Conservation (phyloP, 1,140 invertebrate genomes). For the Eubasilissa regina region DNA sequence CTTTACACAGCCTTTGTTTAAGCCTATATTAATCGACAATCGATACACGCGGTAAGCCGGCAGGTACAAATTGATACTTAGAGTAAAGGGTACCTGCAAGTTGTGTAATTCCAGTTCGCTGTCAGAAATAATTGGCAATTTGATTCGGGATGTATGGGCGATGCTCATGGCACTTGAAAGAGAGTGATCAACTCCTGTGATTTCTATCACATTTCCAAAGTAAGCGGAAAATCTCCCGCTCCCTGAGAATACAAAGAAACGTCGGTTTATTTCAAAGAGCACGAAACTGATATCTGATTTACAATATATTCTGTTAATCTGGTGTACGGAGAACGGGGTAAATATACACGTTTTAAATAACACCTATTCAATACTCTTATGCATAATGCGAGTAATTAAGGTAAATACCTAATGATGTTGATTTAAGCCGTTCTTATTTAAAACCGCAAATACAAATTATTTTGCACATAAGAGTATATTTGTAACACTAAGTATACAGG, state of each 20-base stretch:
- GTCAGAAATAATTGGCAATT: conserved; percentile 29
- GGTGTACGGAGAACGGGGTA: no score
- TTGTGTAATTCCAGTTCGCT: background rate
- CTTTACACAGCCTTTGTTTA: no score
- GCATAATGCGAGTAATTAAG: no score
- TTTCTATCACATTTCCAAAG: background rate
- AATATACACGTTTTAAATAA: no score
- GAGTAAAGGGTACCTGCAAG: conserved; percentile 2
- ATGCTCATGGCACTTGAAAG: background rate
- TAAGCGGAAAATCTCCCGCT: background rate
- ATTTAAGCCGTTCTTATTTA: no score
- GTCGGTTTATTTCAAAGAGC: background rate
- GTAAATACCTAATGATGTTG: no score
- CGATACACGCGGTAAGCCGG: background rate
- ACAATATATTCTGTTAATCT: no score
- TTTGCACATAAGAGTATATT: background rate
- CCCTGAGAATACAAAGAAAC: background rate
- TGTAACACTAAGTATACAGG: no score
- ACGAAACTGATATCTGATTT: background rate
- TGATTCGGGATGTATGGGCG: background rate
- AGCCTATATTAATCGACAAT: background rate
- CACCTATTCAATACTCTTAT: no score
- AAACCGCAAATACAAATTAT: no score
- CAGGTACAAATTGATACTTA: conserved; percentile 16
- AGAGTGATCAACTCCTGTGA: conserved; percentile 11